Evolutionary conservation across 2,888 invertebrate genomes (phyloP), one percentile per base, ranked within the genome.

Genomic region (Xestia rhomboidea): DNA sequence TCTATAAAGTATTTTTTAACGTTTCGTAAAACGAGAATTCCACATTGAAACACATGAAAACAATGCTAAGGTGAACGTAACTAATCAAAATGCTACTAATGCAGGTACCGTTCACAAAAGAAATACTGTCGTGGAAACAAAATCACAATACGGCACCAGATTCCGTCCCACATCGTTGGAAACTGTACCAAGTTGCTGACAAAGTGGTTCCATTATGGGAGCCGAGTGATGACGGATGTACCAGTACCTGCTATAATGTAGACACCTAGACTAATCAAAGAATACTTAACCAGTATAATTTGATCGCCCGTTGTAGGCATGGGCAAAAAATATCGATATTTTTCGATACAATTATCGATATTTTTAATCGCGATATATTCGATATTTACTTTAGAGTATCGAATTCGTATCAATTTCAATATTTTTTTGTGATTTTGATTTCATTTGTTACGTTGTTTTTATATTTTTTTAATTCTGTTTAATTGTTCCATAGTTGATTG

Each of bases 131-230:
- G 86, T 90, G 90, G 83, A 90, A 89, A 90, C 82, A 77, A 82
- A 81, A 77, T 80, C 82, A 89, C 89, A 91, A 91, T 90, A 88
- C 83, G 70, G 73, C 87, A 88, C 87, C 85, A 75, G 89, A 90
- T 87, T 90, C 89, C 86, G 91, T 81, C 87, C 91, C 67, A 90
- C 81, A 90, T 91, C 82, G 87, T 87, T 90, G 88, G 93, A 93
- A 94, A 92, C 88, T 90, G 78, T 88, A 86, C 82, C 85, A 64
- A 76, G 77, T 4, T 76, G 71, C 68, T 80, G 84, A 80, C 83
- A 78, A 91, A 90, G 84, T 90, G 86, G 90, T 88, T 88, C 87
- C 90, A 90, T 90, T 87, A 91, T 93, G 90, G 83, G 91, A 90
- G 86, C 11, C 38, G 38, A 57, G 64, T 73, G 85, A 76, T 81